Evolutionary conservation across 2,888 invertebrate species (phyloP).

Genomic region (Pedicia rivosa): DNA sequence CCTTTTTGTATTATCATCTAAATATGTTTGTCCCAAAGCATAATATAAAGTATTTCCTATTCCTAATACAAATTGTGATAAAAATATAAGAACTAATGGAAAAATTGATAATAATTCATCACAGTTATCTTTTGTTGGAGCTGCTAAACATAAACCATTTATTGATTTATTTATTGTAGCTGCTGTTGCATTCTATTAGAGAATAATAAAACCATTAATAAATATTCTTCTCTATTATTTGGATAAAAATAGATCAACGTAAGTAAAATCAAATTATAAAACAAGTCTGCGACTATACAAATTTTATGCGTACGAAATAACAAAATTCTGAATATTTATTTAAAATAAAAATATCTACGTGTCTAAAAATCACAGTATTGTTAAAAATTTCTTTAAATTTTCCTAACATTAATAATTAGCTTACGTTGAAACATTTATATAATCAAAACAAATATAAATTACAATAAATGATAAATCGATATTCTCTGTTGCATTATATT

Average conservation of each 20-base stretch:
- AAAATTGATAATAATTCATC: constrained; percentile 32
- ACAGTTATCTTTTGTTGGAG: constrained; percentile 25
- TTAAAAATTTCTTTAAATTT: too few species aligned
- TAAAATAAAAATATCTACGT: too few species aligned
- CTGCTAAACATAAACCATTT: not conserved
- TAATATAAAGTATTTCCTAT: constrained; percentile 50
- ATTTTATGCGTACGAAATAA: too few species aligned
- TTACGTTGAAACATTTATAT: too few species aligned
- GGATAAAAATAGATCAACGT: too few species aligned
- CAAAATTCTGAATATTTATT: too few species aligned
- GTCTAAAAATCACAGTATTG: too few species aligned
- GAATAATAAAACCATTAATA: too few species aligned
- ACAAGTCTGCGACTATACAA: too few species aligned
- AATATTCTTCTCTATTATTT: too few species aligned
- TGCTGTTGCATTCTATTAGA: not conserved
- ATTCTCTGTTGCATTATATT: constrained; percentile 19
- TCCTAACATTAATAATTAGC: too few species aligned
- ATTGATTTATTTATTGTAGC: not conserved
- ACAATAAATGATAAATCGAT: not conserved
- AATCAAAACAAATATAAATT: not conserved
- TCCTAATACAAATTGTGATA: constrained; percentile 51
- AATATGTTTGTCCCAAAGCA: constrained; percentile 47
- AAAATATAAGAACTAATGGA: constrained; percentile 41
- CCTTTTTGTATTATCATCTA: constrained; percentile 52
- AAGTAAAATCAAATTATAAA: too few species aligned